Evolutionary conservation across 1,140 invertebrate species (phyloP), one percentile per base, ranked within the genome.

Genomic region (Pseudachorutes palmiensis): DNA sequence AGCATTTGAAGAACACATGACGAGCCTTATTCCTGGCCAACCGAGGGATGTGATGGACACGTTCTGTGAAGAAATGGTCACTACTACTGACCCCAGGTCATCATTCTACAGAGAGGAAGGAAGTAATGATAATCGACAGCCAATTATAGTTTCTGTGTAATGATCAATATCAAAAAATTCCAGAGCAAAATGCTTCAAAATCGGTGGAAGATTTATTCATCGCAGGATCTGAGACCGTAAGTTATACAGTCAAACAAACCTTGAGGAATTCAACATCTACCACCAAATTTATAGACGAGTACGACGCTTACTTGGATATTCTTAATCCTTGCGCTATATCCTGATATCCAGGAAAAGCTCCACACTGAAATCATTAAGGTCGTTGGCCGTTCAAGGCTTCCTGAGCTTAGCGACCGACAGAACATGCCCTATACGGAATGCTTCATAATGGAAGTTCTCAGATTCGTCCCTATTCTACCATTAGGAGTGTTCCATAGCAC

Each of bases 381-480:
- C 5, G 55, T 58, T 29, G 55, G 55, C 5, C 5, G 12, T 22
- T 22, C 55, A 22, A 22, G 55, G 55, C 55, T 12, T 29, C 55
- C 55, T 22, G 24, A 5, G 22, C 55, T 58, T 22, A 22, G 12
- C 12, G 28, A 58, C 28, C 5, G 22, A 58, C 22, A 12, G 28
- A 58, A 58, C 70, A 80, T 69, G 51, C 68, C 68, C 5, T 70
- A 66, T 57, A 67, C 51, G 3, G 72, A 66, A 69, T 72, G 49
- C 22, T 28, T 59, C 9, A 36, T 72, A n/a, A 32, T 49, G 24
- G 70, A 68, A 63, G 32, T 55, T 19, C 36, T 66, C 5, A 48
- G 68, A 28, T 69, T 62, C 32, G 29, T 36, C n/a, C 30, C 68
- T 26, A 26, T 69, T 22, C 19, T 69, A 22, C 68, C 68, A 9